These are phyloP conservation scores for Terrapene triunguis DNA, from an alignment of 2,113 vertebrate genomes.

Conservation along the genomic window DNA sequence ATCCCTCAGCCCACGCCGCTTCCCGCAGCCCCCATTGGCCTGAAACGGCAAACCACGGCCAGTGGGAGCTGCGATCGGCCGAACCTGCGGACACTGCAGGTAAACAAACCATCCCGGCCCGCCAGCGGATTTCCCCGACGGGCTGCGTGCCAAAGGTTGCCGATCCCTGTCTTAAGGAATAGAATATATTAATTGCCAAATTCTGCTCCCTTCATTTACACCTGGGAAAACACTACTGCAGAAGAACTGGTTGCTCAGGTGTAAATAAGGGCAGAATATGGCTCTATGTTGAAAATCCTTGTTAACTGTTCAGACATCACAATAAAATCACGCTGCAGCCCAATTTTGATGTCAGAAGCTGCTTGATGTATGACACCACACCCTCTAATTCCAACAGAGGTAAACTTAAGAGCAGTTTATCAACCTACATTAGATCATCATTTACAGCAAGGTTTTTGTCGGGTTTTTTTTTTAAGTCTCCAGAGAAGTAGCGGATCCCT, in stretches of 20 bases:
- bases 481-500: background rate
- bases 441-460: conserved; percentile 1
- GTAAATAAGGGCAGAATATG: background rate
- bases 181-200: background rate
- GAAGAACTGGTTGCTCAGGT: background rate
- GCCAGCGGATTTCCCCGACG: too few species aligned
- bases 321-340: background rate
- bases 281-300: background rate
- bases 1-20: too few species aligned
- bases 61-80: too few species aligned
- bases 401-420: conserved; percentile 2
- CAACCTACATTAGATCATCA: background rate
- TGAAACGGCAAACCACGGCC: too few species aligned
- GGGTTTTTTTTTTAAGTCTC: background rate
- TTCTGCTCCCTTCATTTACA: background rate
- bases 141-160: too few species aligned
- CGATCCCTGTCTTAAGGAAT: background rate
- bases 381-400: background rate
- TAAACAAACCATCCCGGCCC: too few species aligned
- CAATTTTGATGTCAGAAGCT: background rate
- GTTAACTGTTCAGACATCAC: background rate
- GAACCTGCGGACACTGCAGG: too few species aligned
- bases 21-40: too few species aligned
- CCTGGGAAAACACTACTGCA: background rate
- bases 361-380: background rate